Base-by-base conservation (phyloP, 2,888 invertebrate species). In the Ennomos fuscantarius region DNA sequence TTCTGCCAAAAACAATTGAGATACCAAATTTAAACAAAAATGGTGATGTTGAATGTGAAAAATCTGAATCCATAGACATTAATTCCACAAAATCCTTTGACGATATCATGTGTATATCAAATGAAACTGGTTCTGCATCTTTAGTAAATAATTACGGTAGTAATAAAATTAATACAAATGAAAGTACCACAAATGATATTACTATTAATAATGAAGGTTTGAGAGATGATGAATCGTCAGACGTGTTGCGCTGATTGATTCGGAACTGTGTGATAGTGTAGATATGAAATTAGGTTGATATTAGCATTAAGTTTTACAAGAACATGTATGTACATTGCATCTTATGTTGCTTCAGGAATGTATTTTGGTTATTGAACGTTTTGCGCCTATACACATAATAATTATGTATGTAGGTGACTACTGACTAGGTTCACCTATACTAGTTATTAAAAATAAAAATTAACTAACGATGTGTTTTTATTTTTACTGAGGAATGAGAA, bases 321-420 rank as follows among this genome's bases (percentile, higher is more conserved):
- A 24, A 46, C 15, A 39, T 42, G 33, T 46, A 35, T 24, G 39
- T 40, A 55, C 40, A 49, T 40, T 45, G 40, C 37, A 37, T 42
- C 53, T 59, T 59, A 50, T 46, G 49, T 59, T 59, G 32, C 46
- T 43, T n/a, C 41, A 24, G 46, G 45, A 45, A 45, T 41, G 11
- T 49, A 42, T 59, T 54, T 41, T n/a, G 46, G 50, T 54, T 49
- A 33, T n/a, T 51, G 9, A 43, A 49, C n/a, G 24, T 11, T 32
- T 50, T 47, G 43, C 31, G 44, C 45, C 31, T 49, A 48, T 56
- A 57, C 52, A 48, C 52, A 48, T 53, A 44, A 43, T 43, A 34
- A 35, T 52, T 52, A 56, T 51, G 57, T 52, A 37, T 48, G 45
- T 31, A 52, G 39, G 34, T 53, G 43, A 58, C 11, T 44, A 36